Conservation (phyloP, 2,113 vertebrate genomes). For the Carassius carassius region DNA sequence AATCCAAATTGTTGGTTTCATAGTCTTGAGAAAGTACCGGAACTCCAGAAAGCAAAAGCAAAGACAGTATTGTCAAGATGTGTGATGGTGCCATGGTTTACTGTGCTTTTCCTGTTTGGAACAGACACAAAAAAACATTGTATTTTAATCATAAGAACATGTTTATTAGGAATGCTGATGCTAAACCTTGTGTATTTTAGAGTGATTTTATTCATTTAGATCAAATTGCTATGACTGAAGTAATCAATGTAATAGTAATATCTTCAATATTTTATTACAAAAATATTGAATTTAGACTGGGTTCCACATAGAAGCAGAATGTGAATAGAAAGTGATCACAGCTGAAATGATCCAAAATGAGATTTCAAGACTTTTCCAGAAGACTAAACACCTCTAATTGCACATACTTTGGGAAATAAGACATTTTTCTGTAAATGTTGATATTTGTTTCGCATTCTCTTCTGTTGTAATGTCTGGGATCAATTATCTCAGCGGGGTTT, state of each 20-base stretch:
- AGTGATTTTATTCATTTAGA: no score
- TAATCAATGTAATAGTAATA: not conserved
- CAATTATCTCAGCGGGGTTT: slow-evolving; percentile 49
- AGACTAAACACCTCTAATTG: not conserved
- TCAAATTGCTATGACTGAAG: not conserved
- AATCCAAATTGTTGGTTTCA: slow-evolving; percentile 66
- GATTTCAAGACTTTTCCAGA: not conserved
- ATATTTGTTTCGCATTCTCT: slow-evolving; percentile 8
- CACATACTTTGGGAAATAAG: not conserved
- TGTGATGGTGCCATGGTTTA: slow-evolving; percentile 66
- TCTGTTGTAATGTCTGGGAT: slow-evolving; percentile 37
- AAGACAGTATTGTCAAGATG: slow-evolving; percentile 54
- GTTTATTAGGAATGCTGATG: not conserved
- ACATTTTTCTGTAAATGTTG: slow-evolving; percentile 20
- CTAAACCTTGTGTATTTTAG: no score
- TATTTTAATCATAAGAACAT: not conserved
- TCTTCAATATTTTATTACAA: not conserved
- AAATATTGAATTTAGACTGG: not conserved
- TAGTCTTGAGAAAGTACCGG: slow-evolving; percentile 71
- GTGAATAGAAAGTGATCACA: not conserved
- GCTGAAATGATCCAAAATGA: not conserved
- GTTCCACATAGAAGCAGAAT: not conserved
- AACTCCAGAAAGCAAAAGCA: slow-evolving; percentile 64
- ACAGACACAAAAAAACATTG: slow-evolving; percentile 31
- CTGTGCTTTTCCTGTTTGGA: slow-evolving; percentile 45